Conservation (phyloP, 2,113 vertebrate genomes). For the Hypomesus transpacificus region DNA sequence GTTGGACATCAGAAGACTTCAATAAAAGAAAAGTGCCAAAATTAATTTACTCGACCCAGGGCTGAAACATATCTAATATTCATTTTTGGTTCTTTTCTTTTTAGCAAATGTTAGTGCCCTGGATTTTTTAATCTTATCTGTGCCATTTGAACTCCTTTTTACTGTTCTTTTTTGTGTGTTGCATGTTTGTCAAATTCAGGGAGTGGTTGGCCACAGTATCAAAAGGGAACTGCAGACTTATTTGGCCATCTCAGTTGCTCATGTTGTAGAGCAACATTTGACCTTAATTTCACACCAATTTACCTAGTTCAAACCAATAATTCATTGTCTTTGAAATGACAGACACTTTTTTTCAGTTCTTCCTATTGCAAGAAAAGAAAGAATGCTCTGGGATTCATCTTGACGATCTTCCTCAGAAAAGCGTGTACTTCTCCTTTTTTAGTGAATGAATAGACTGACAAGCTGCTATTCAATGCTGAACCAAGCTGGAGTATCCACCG, state of each 20-base stretch:
- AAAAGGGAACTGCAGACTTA: slow-evolving; percentile 47
- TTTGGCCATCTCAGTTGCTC: not conserved
- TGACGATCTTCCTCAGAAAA: slow-evolving; percentile 15
- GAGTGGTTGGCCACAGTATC: slow-evolving; percentile 38
- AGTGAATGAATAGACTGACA: slow-evolving; percentile 3
- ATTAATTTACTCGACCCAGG: slow-evolving; percentile 44
- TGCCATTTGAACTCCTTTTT: slow-evolving; percentile 15
- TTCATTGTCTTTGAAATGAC: no score
- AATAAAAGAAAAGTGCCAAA: slow-evolving; percentile 66
- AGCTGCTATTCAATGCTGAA: slow-evolving; percentile 37
- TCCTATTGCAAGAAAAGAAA: not conserved
- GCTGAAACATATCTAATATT: slow-evolving; percentile 22
- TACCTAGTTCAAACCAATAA: not conserved
- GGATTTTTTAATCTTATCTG: slow-evolving; percentile 7
- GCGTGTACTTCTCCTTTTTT: slow-evolving; percentile 7
- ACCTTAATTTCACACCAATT: not conserved
- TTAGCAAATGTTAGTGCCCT: slow-evolving; percentile 15
- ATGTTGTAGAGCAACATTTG: no score
- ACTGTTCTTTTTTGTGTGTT: slow-evolving; percentile 22
- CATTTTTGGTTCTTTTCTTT: slow-evolving; percentile 18
- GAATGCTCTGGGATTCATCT: not conserved
- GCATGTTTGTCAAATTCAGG: slow-evolving; percentile 27
- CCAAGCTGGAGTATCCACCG: slow-evolving; percentile 3
- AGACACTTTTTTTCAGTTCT: not conserved
- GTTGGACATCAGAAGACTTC: slow-evolving; percentile 16